phyloP scores from a whole-genome alignment of 2,888 invertebrate species.

The Lepidochrysops patricia region DNA sequence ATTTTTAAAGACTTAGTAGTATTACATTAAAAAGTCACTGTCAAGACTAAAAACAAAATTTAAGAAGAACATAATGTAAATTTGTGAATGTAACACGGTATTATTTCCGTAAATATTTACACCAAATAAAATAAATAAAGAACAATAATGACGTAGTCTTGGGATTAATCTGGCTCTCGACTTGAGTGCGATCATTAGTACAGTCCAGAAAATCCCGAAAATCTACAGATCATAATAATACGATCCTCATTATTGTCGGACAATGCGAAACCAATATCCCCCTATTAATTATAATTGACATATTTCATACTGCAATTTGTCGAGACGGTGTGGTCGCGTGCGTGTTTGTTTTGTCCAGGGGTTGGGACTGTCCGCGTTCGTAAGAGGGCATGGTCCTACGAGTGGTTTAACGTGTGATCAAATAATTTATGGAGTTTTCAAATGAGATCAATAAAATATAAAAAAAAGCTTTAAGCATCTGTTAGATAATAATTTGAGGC shows the following conservation, averaged over 20 bases:
- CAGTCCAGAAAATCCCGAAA: neutral
- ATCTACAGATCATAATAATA: conserved; percentile 22
- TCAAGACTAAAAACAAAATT: too few relatives aligned
- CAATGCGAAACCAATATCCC: conserved; percentile 58
- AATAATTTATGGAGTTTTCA: neutral
- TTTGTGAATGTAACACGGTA: too few relatives aligned
- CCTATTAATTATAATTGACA: conserved; percentile 73
- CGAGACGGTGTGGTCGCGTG: conserved; percentile 56
- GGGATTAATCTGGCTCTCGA: neutral
- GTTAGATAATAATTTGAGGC: too few relatives aligned
- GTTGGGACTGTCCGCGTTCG: conserved; percentile 37
- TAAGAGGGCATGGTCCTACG: conserved; percentile 28
- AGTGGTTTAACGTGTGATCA: neutral
- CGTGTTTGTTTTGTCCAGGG: conserved; percentile 68
- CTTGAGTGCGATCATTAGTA: neutral
- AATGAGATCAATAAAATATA: too few relatives aligned
- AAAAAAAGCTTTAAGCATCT: too few relatives aligned
- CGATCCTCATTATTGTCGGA: conserved; percentile 37
- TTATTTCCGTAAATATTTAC: too few relatives aligned
- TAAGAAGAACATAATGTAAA: too few relatives aligned
- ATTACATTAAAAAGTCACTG: too few relatives aligned
- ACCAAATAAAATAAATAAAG: neutral
- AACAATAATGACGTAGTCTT: neutral
- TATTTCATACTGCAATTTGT: conserved; percentile 68
- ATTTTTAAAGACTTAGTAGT: too few relatives aligned